Conservation (phyloP, 2,113 vertebrate genomes). For the Rousettus leschenaultii region DNA sequence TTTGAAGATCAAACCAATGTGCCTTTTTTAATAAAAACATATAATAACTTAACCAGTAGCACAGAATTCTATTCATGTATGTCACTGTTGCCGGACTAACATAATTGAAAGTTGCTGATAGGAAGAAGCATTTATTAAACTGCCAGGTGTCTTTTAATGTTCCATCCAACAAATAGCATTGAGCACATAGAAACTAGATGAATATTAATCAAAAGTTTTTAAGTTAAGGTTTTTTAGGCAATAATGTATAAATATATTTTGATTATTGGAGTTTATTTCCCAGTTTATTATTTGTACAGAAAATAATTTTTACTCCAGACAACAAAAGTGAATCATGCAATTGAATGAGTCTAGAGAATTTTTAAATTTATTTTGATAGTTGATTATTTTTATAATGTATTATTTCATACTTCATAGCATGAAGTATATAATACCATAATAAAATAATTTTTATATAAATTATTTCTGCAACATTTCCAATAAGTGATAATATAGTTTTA, state of each 20-base stretch:
- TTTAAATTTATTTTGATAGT: neutral
- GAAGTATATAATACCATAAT: neutral
- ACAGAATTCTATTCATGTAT: neutral
- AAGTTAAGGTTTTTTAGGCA: neutral
- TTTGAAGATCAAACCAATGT: neutral
- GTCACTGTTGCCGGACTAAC: neutral
- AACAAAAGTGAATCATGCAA: neutral
- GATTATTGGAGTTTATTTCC: neutral
- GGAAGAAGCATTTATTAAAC: neutral
- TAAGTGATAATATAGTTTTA: neutral
- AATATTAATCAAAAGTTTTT: neutral
- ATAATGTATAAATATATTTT: neutral
- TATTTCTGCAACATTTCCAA: neutral
- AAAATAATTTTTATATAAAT: neutral
- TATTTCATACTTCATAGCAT: neutral
- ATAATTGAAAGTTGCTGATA: neutral
- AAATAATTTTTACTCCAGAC: neutral
- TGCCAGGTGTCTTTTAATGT: neutral
- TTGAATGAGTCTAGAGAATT: neutral
- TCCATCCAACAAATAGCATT: neutral
- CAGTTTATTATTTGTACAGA: neutral
- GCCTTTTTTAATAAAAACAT: neutral
- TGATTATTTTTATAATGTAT: neutral
- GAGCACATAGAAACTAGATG: neutral
- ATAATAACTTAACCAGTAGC: neutral